Evolutionary conservation across 2,113 vertebrate genomes (phyloP).

Genomic region (rat (Rattus norvegicus)): DNA sequence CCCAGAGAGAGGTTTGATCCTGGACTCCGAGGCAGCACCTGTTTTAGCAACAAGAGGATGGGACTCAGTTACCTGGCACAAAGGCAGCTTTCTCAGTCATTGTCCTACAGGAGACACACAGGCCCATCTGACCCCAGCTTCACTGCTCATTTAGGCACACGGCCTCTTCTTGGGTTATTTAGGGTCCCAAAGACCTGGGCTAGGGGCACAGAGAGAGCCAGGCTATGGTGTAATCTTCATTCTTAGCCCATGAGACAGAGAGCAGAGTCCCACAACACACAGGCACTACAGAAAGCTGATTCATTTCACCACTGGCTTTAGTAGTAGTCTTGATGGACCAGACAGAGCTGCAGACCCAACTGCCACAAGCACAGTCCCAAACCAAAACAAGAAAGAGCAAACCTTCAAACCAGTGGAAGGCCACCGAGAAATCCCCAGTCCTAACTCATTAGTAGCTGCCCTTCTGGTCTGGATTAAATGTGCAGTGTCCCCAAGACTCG

Average conservation of each 20-base stretch:
- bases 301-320: constrained; percentile 3
- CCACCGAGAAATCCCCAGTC: not conserved
- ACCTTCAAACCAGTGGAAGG: not conserved
- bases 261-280: not conserved
- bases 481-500: not conserved
- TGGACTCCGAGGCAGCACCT: not conserved
- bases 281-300: not conserved
- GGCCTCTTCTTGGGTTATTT: not conserved
- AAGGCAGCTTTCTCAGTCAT: not conserved
- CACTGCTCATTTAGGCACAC: not conserved
- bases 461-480: not conserved
- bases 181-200: not conserved
- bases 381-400: not conserved
- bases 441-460: not conserved
- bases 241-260: not conserved
- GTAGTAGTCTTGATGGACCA: not conserved
- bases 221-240: not conserved
- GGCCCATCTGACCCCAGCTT: not conserved
- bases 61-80: not conserved
- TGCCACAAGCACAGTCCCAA: not conserved
- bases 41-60: not conserved
- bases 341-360: not conserved
- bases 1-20: not conserved
- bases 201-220: not conserved
- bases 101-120: not conserved